phyloP scores from a whole-genome alignment of 1,140 invertebrate species.

The Drosophila fuyamai region DNA sequence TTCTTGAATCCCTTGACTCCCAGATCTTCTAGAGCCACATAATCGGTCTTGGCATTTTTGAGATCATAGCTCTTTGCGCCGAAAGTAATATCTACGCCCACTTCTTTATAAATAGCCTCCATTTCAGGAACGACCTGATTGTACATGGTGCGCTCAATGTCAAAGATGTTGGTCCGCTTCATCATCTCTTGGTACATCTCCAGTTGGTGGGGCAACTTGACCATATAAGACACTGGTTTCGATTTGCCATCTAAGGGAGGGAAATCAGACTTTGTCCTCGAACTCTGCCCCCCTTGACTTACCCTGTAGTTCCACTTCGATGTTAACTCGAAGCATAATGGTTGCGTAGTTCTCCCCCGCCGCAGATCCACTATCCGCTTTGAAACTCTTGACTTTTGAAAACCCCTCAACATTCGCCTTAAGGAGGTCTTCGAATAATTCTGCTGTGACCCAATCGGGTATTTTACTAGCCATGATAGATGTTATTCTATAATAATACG shows the following conservation, averaged over 20 bases:
- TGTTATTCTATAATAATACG: neutral
- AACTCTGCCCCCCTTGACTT: neutral
- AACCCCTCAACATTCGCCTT: constrained; percentile 50
- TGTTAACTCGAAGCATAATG: constrained; percentile 54
- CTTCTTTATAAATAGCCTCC: constrained; percentile 79
- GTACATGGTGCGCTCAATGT: constrained; percentile 60
- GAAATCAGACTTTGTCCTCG: neutral
- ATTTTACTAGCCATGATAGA: constrained; percentile 48
- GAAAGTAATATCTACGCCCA: constrained; percentile 55
- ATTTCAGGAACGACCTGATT: constrained; percentile 61
- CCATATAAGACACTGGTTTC: constrained; percentile 58
- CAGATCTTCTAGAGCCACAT: constrained; percentile 86
- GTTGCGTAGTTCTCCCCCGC: constrained; percentile 74
- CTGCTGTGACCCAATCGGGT: constrained; percentile 61
- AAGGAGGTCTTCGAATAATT: constrained; percentile 58
- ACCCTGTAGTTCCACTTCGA: constrained; percentile 68
- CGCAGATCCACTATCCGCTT: constrained; percentile 36
- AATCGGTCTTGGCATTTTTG: constrained; percentile 39
- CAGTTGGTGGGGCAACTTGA: constrained; percentile 58
- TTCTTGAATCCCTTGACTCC: constrained; percentile 82
- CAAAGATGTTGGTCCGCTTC: constrained; percentile 54
- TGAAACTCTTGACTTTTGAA: constrained; percentile 59
- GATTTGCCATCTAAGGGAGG: constrained; percentile 46
- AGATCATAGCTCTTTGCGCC: constrained; percentile 58
- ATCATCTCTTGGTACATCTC: constrained; percentile 37